Evolutionary conservation across 2,888 invertebrate genomes (phyloP), one percentile per base, ranked within the genome.

Genomic region (Teleogryllus oceanicus): DNA sequence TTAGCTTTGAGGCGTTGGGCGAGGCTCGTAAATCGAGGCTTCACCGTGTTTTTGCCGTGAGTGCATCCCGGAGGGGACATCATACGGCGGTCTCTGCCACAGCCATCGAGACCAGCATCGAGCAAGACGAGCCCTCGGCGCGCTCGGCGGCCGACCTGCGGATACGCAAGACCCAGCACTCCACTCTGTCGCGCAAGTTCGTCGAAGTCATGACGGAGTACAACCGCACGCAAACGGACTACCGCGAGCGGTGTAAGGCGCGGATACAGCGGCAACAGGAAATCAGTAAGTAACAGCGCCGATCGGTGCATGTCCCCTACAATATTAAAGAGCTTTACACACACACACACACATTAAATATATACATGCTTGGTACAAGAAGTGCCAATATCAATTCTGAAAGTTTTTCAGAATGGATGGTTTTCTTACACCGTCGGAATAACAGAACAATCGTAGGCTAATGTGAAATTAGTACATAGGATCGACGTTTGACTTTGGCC

Each of bases 121-220:
- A 99, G 90, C 96, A 97, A 89, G 98, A 99, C 89, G 99, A 99
- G 91, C 96, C 97, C 89, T 95, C 95, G 87, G 98, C 98, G 90
- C 97, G 97, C 93, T 96, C 97, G 83, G 97, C 97, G 86, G 99
- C 99, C 82, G 99, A 99, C 90, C 91, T 99, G 88, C 94, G 99
- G 91, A 99, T 99, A 93, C 94, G 98, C 89, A 99, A 99, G 91
- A 99, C 98, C 84, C 95, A 99, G 90, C 99, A 99, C 90, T 97
- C 98, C 86, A 99, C 99, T 85, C 90, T 99, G 87, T 98, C 98
- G 85, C 93, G 99, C 88, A 98, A 99, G 91, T 99, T 99, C 89
- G 99, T 99, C 85, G 99, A 99, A 89, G 99, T 99, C 86, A 99
- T 99, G 99, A 99, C 98, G 86, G 99, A 99, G 90, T 99, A 99